Base-by-base conservation (phyloP, 2,797 vertebrate species). In the Lindbergichthys nudifrons region DNA sequence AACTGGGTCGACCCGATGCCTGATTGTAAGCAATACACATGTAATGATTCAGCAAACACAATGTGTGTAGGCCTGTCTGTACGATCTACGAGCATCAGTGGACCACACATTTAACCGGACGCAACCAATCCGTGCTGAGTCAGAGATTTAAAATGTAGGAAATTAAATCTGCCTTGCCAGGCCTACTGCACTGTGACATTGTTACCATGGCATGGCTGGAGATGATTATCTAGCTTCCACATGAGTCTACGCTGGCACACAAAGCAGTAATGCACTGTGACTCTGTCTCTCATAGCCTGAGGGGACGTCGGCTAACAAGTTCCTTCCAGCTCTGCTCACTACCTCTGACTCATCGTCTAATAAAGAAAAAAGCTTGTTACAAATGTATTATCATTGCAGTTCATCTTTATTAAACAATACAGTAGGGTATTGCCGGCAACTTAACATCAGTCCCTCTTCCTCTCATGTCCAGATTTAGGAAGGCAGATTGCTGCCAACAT, bases 401-500 rank as follows among this genome's bases (percentile, higher is more conserved):
- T 75, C 14, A 81, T 86, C 86, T 73, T 65, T 42, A 83, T 85
- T 57, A 51, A 81, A 76, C 67, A 57, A 70, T 79, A 50, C 7
- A 8, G 41, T n/a, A 13, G 66, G 53, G 64, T 65, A 46, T 23
- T 8, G 18, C 39, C 3, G 45, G 61, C 36, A 77, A 36, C 41
- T 23, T 53, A 1, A 41, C 57, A 11, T 26, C 4, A 3, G 13
- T 39, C 14, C 58, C 45, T 64, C 54, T 62, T 67, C 61, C 45
- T 73, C 57, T 64, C 60, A 47, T 18, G 19, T 43, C 1, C 80
- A 98, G 97, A 93, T 85, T 96, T 98, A 70, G 97, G 97, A 67
- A 95, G 97, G 74, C 97, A 98, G 94, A 98, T 98, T 41, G 97
- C 97, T 16, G 97, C 97, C 77, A 98, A 98, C 88, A 97, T 98